Conservation (phyloP, 2,797 vertebrate genomes). For the Lepus townsendii region DNA sequence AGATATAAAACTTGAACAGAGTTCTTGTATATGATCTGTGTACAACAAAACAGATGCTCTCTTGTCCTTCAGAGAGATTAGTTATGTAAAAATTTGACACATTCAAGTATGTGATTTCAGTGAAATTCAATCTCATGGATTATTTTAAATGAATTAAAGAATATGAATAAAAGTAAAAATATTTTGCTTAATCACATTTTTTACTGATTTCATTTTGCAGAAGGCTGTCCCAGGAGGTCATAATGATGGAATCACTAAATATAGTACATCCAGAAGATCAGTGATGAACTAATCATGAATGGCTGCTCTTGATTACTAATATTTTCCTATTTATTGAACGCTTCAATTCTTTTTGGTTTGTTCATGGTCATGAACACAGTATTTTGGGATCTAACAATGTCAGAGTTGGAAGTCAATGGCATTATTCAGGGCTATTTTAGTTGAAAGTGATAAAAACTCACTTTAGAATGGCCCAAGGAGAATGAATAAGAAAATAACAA, state of each 20-base stretch:
- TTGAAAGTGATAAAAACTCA: background rate
- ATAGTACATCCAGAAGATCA: background rate
- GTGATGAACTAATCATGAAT: slow-evolving; percentile 31
- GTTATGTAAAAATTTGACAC: slow-evolving; percentile 43
- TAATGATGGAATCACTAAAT: slow-evolving; percentile 48
- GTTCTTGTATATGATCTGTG: background rate
- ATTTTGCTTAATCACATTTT: slow-evolving; percentile 37
- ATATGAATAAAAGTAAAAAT: slow-evolving; percentile 40
- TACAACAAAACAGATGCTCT: slow-evolving; percentile 17
- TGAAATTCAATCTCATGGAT: slow-evolving; percentile 17
- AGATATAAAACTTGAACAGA: background rate
- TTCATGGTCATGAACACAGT: background rate
- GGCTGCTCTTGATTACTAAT: slow-evolving; percentile 16
- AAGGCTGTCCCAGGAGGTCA: background rate
- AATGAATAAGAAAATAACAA: background rate
- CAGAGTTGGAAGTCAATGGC: background rate
- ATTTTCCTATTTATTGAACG: slow-evolving; percentile 51
- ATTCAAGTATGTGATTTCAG: slow-evolving; percentile 11
- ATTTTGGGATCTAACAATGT: background rate
- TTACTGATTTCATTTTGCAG: slow-evolving; percentile 44
- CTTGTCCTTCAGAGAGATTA: slow-evolving; percentile 19
- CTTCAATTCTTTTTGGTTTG: background rate
- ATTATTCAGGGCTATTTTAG: background rate
- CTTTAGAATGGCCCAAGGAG: background rate
- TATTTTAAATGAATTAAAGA: slow-evolving; percentile 51